Evolutionary conservation across 2,888 invertebrate species (phyloP).

Genomic region (Cecidostiba fungosa): DNA sequence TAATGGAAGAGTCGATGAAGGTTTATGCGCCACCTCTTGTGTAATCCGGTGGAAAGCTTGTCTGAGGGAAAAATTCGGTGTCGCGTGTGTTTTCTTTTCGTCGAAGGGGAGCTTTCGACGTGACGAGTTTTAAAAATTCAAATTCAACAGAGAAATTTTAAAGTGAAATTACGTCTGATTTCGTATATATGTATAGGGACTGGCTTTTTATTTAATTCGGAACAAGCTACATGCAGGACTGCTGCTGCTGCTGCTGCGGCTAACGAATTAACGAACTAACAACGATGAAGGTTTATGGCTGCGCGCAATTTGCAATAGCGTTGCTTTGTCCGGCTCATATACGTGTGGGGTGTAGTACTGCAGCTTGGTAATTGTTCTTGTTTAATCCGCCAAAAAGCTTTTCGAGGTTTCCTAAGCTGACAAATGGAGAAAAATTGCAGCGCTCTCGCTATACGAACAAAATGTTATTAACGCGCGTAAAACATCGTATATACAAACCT

Average conservation of each 20-base stretch:
- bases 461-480: conserved; percentile 1
- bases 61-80: neutral
- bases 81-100: neutral
- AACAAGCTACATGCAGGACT: neutral
- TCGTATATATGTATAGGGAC: too few species aligned
- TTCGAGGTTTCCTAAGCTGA: conserved; percentile 35
- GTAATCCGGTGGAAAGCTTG: conserved; percentile 28
- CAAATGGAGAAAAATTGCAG: conserved; percentile 38
- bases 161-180: neutral
- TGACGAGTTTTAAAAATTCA: neutral
- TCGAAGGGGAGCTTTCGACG: neutral
- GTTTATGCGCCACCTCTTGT: neutral
- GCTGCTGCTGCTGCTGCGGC: neutral
- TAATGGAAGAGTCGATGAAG: conserved; percentile 64
- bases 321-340: neutral
- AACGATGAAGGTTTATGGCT: conserved; percentile 40
- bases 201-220: neutral
- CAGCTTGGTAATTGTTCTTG: conserved; percentile 23
- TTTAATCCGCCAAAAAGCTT: conserved; percentile 52
- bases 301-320: conserved; percentile 3
- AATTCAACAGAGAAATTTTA: conserved; percentile 53
- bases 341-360: neutral
- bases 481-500: neutral
- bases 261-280: conserved; percentile 2
- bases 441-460: neutral